Evolutionary conservation across 2,888 invertebrate genomes (phyloP).

Genomic region (Galerucella nymphaeae): DNA sequence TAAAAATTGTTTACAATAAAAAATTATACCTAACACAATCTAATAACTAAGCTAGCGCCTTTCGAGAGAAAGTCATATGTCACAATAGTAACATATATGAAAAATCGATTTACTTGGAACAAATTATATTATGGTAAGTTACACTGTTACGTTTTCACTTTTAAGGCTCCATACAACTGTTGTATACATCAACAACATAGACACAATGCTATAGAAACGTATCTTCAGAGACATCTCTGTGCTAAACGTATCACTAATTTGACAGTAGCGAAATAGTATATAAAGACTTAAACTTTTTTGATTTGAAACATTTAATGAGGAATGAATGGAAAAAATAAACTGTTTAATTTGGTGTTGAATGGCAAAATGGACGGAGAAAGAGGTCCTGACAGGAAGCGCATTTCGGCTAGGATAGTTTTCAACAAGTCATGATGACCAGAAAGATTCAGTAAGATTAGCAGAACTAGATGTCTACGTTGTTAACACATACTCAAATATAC

Average conservation of each 20-base stretch:
- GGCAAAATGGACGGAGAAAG: not conserved
- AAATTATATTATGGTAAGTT: no score
- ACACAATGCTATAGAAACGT: no score
- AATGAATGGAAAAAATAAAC: not conserved
- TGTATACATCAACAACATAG: no score
- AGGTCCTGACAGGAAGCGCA: not conserved
- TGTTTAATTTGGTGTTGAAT: not conserved
- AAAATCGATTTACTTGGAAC: not conserved
- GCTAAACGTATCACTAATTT: no score
- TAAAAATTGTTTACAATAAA: conserved; percentile 56
- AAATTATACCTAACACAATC: conserved; percentile 59
- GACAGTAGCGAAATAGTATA: no score
- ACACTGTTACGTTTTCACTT: not conserved
- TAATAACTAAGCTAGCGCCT: conserved; percentile 48
- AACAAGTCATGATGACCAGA: no score
- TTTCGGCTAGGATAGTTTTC: not conserved
- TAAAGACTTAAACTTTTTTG: no score
- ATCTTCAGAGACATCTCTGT: no score
- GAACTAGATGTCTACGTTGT: no score
- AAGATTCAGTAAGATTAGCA: no score
- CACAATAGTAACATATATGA: not conserved
- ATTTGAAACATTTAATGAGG: not conserved
- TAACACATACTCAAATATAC: no score
- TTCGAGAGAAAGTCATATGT: not conserved
- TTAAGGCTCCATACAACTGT: not conserved